A percentile compares a stretch with the other conserved stretches of the same genome.
Evolutionary conservation across 1,140 invertebrate species (phyloP).

Genomic region (Nautilus pompilius): DNA sequence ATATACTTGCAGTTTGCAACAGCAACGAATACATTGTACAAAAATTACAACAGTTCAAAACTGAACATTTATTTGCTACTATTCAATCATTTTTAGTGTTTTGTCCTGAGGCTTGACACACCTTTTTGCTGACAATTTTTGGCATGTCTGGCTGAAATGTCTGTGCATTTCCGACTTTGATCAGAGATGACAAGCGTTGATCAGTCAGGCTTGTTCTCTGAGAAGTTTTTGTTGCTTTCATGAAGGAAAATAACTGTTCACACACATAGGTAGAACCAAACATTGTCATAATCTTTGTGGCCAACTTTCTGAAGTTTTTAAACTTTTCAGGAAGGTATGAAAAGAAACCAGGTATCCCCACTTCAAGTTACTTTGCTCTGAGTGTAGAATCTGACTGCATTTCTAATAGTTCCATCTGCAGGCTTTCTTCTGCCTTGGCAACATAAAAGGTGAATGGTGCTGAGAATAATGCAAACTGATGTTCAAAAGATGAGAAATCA

Average conservation of each 20-base stretch:
- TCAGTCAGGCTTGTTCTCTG: not conserved
- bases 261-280: not conserved
- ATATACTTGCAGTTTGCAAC: no score
- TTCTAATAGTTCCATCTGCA: constrained; percentile 7
- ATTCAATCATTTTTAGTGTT: no score
- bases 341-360: constrained; percentile 2
- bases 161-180: not conserved
- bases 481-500: constrained; percentile 13
- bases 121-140: no score
- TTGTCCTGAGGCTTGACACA: constrained; percentile 1
- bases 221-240: not conserved
- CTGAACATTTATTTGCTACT: no score
- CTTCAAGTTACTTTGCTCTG: constrained; percentile 8
- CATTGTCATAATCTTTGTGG: constrained; percentile 6
- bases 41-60: no score
- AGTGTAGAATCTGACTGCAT: constrained; percentile 11
- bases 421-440: not conserved
- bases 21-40: no score
- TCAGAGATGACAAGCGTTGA: not conserved
- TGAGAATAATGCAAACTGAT: constrained; percentile 5
- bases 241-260: not conserved
- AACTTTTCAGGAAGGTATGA: not conserved
- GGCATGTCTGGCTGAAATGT: not conserved
- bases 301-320: constrained; percentile 10
- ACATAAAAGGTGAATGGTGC: constrained; percentile 3